Evolutionary conservation across 2,797 vertebrate genomes (phyloP).

Genomic region (Tapera naevia): DNA sequence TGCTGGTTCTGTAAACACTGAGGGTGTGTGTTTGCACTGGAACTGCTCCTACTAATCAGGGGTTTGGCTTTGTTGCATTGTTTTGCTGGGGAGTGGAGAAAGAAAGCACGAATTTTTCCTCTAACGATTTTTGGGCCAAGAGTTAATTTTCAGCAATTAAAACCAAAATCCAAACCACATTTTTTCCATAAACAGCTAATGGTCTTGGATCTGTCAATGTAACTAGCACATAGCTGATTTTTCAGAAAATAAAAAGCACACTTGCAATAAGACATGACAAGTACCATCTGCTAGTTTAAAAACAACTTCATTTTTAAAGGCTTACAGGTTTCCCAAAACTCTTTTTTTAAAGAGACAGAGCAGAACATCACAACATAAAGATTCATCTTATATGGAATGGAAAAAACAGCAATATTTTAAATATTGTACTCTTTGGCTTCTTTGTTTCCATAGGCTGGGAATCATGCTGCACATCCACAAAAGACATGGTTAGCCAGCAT

Average conservation of each 20-base stretch:
- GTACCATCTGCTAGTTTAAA: not conserved
- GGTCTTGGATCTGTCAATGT: not conserved
- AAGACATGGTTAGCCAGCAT: not conserved
- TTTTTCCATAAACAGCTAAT: conserved; percentile 34
- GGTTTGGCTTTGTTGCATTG: conserved; percentile 9
- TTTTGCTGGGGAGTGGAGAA: conserved; percentile 3
- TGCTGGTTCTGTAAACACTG: not conserved
- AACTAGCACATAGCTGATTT: not conserved
- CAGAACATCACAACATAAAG: not conserved
- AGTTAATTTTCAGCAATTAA: conserved; percentile 27
- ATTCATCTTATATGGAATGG: not conserved
- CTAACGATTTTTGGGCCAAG: not conserved
- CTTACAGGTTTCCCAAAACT: not conserved
- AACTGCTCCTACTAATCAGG: not conserved
- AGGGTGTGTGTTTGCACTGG: not conserved
- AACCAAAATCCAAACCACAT: conserved; percentile 9
- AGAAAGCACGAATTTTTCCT: conserved; percentile 48
- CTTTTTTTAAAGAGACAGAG: not conserved
- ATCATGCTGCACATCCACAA: not conserved
- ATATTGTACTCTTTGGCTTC: not conserved
- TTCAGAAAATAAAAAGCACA: not conserved
- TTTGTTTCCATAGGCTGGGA: not conserved
- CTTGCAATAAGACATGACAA: not conserved
- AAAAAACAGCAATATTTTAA: not conserved
- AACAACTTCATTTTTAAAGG: not conserved